Percentiles rank a stretch among this genome's conserved stretches.
These are phyloP conservation scores for Nasonia vitripennis DNA, from an alignment of 1,140 invertebrate species.

Conservation along the genomic window DNA sequence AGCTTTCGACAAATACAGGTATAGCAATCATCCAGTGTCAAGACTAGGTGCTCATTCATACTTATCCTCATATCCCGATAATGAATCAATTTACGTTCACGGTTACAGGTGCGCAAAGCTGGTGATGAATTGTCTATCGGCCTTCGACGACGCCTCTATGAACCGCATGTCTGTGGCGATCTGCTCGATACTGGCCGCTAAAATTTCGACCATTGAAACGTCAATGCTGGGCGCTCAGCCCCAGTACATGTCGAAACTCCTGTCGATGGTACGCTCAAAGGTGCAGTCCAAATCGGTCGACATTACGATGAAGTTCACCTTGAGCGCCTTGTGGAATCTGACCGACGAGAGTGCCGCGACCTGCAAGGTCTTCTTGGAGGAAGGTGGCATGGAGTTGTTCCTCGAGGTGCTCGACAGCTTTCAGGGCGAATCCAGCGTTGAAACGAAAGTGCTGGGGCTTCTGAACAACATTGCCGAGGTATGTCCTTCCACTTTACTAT, in stretches of 20 bases:
- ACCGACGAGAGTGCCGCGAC: constrained; percentile 86
- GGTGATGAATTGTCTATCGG: constrained; percentile 86
- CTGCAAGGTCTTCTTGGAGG: constrained; percentile 83
- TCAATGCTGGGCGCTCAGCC: constrained; percentile 82
- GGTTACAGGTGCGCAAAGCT: constrained; percentile 80
- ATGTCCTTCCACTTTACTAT: neutral
- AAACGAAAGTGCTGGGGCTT: constrained; percentile 88
- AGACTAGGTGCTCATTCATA: neutral
- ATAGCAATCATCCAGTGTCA: neutral
- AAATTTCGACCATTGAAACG: constrained; percentile 86
- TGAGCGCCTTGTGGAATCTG: constrained; percentile 90
- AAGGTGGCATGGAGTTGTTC: constrained; percentile 83
- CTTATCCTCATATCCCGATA: neutral
- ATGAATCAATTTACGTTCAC: neutral
- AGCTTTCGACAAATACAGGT: constrained; percentile 83
- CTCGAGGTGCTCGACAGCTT: constrained; percentile 82
- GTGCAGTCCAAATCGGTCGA: constrained; percentile 79
- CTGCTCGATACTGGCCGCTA: constrained; percentile 84
- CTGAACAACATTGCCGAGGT: constrained; percentile 92
- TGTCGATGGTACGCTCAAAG: constrained; percentile 82
- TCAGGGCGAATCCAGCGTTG: constrained; percentile 80
- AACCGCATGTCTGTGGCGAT: constrained; percentile 90
- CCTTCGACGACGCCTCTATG: constrained; percentile 85
- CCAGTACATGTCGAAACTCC: constrained; percentile 84
- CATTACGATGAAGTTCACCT: constrained; percentile 88